Base-by-base conservation (phyloP, 2,888 invertebrate genomes). In the Acanthosoma haemorrhoidale region DNA sequence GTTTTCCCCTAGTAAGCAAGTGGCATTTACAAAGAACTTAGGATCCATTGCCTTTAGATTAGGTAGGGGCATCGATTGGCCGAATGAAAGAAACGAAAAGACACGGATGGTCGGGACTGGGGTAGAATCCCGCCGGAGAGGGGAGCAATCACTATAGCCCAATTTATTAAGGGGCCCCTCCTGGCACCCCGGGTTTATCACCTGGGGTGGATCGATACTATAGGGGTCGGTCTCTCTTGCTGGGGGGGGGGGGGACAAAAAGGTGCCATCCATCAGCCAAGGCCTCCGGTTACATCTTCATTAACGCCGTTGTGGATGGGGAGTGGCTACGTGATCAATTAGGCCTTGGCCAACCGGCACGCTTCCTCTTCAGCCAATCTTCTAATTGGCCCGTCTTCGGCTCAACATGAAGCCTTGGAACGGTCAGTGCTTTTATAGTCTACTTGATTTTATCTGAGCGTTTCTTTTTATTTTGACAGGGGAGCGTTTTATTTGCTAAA, bases 131-230 rank as follows among this genome's bases (percentile, higher is more conserved):
- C 21, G 21, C 43, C 13, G 43, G 51, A 51, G 29, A 51, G 21
- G 51, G 51, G 29, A 51, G 25, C 51, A 51, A 51, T 51, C 51
- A 51, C 51, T 51, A 51, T 51, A 51, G 51, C 51, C 51, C 51
- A 51, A 51, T 51, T 51, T 51, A 51, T 51, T 51, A 51, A 51
- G 51, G 51, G 51, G 51, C 25, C 51, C 25, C n/a, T 21, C 29
- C 29, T 51, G 29, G n/a, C n/a, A n/a, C n/a, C n/a, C n/a, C n/a
- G n/a, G n/a, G n/a, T n/a, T n/a, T n/a, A n/a, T 51, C 51, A 51
- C 51, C 51, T 25, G 51, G 51, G 25, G 51, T 21, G 51, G n/a
- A 51, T 25, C 25, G 25, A 25, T 25, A 25, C 3, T 11, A n/a
- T 8, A 4, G n/a, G 1, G 3, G 43, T 9, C 21, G 21, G 11